Evolutionary conservation across 2,113 vertebrate genomes (phyloP).

Genomic region (Dascyllus trimaculatus): DNA sequence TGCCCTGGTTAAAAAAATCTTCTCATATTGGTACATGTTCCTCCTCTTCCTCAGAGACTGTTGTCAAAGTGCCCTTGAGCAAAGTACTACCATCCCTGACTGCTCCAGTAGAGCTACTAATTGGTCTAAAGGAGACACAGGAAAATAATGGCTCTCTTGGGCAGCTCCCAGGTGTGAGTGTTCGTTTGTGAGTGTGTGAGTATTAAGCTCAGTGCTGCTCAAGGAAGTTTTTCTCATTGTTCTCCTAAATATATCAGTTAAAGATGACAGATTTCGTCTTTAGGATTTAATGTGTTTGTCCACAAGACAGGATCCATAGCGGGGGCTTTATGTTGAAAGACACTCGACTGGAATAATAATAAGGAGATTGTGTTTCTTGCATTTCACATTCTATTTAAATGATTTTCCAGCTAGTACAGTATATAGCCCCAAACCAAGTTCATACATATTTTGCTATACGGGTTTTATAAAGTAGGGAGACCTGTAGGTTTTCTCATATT

Average conservation of each 20-base stretch:
- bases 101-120: conserved; percentile 64
- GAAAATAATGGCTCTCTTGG: conserved; percentile 39
- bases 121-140: conserved; percentile 46
- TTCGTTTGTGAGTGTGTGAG: conserved; percentile 23
- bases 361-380: not conserved
- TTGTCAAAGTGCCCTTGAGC: conserved; percentile 65
- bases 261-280: not conserved
- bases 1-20: not conserved
- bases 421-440: not conserved
- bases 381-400: not conserved
- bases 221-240: not conserved
- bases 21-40: not conserved
- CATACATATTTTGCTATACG: not conserved
- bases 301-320: conserved; percentile 6
- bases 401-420: not conserved
- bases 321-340: conserved; percentile 11
- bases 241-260: not conserved
- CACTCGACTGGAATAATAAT: not conserved
- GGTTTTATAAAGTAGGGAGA: not conserved
- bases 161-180: conserved; percentile 31
- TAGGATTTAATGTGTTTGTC: conserved; percentile 1
- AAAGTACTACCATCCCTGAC: conserved; percentile 38
- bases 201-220: conserved; percentile 1
- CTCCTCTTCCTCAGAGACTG: conserved; percentile 24
- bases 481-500: not conserved